Base-by-base conservation (phyloP, 2,888 invertebrate genomes). In the Dicyrtoma fusca region DNA sequence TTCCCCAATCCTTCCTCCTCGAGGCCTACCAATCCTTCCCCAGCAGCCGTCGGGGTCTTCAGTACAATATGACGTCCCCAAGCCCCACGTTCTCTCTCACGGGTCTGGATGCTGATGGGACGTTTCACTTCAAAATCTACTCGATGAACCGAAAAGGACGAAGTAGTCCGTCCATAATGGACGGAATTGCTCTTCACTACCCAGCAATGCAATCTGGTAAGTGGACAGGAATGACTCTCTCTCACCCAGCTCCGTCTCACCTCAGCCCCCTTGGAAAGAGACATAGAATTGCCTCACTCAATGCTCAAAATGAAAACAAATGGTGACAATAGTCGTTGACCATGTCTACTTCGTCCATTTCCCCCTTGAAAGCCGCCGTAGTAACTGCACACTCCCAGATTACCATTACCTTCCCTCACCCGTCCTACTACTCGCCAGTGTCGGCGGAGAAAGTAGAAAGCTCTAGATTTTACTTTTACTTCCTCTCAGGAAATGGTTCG, bases 111-210 rank as follows among this genome's bases (percentile, higher is more conserved):
- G 88, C 90, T 77, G 92, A 91, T 82, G 89, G 92, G 78, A 90
- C 91, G 66, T 90, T 91, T 83, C 88, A 91, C 81, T 88, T 92
- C 77, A 89, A 88, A 65, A 90, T 92, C 72, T 90, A 89, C 82
- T 90, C 93, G 42, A 88, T 90, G 81, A 94, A 94, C 87, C 88
- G 89, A 81, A 94, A 94, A 84, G 94, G 94, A 51, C 87, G 90
- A 70, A 92, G 92, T 81, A 86, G 87, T 71, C 88, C 90, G 14
- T 89, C 90, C 76, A 85, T 88, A 44, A 84, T 93, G 66, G 89
- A 89, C 82, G 92, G 92, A 83, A 88, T 93, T 80, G 89, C 91
- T 66, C 91, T 92, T 84, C 87, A 89, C 74, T 92, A 92, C 83
- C 90, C 91, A 14, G 91, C 76, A 34, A 79, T 80, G 79, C 79